These are phyloP conservation scores for Loriculus beryllinus DNA, from an alignment of 2,797 vertebrate species.

Conservation along the genomic window DNA sequence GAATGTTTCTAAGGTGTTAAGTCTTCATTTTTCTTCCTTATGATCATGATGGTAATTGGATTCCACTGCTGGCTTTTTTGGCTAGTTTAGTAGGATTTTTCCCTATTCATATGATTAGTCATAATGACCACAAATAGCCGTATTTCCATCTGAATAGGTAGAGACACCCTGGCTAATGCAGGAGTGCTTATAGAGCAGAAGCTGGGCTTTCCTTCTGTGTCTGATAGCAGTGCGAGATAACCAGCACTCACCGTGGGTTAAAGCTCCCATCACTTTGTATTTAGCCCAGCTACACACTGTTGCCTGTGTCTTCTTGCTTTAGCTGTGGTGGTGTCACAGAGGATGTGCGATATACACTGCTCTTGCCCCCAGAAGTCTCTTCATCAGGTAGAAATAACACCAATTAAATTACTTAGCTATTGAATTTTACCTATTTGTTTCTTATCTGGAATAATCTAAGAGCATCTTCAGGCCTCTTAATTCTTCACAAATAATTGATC, in stretches of 20 bases:
- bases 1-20: background rate
- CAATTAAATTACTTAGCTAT: background rate
- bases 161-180: background rate
- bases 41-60: background rate
- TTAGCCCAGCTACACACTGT: background rate
- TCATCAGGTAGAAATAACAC: background rate
- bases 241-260: rapidly evolving
- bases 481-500: background rate
- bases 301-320: background rate
- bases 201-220: background rate
- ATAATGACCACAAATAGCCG: background rate
- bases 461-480: background rate
- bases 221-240: background rate
- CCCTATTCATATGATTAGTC: background rate
- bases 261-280: background rate
- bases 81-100: background rate
- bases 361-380: background rate
- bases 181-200: background rate
- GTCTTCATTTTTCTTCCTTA: background rate
- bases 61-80: background rate
- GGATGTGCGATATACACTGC: too few species aligned
- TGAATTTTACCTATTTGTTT: background rate
- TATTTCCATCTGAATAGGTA: background rate
- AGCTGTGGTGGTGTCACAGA: background rate
- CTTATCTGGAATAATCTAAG: background rate